Evolutionary conservation across 2,797 vertebrate species (phyloP), one percentile per base, ranked within the genome.

Genomic region (Corythornis leucogaster): DNA sequence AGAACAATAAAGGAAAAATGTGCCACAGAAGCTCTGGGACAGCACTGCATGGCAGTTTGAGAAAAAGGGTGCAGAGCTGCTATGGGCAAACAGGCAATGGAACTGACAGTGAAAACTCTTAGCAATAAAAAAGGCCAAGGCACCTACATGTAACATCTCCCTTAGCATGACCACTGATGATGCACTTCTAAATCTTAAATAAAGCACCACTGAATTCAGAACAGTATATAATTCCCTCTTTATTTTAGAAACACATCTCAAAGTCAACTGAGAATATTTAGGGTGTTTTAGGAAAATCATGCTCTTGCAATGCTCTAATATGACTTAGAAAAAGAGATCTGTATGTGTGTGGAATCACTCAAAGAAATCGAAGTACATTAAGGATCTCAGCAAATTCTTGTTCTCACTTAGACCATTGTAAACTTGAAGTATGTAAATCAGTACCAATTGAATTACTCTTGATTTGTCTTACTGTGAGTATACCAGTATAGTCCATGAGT

Each of bases 381-480:
- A 7, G 4, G 43, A 80, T 50, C 68, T 74, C 33, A 22, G 25
- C 17, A 77, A 90, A 28, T 30, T 82, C 93, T 82, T 90, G 25
- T 15, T 80, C 58, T 92, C 38, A 46, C 28, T 51, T 59, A 57
- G 5, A 55, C 24, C 11, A 11, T 8, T 85, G 66, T 33, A 84
- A 79, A 87, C n/a, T 79, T 70, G 26, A 93, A 87, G 15, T 46
- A 89, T 64, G 58, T 80, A 90, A 89, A 93, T 87, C 61, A 64
- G 86, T 80, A 42, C 15, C 78, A 85, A 92, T 24, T 82, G 54
- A 92, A 84, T 90, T 91, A 86, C 20, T 80, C 50, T 92, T 92
- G 85, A 94, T 92, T 83, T 77, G 30, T 59, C 54, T 94, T 92
- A 90, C 78, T 86, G 78, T 91, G 94, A 92, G 77, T 68, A 75